Evolutionary conservation across 2,888 invertebrate genomes (phyloP), one percentile per base, ranked within the genome.

Genomic region (Parapristionchus giblindavisi): DNA sequence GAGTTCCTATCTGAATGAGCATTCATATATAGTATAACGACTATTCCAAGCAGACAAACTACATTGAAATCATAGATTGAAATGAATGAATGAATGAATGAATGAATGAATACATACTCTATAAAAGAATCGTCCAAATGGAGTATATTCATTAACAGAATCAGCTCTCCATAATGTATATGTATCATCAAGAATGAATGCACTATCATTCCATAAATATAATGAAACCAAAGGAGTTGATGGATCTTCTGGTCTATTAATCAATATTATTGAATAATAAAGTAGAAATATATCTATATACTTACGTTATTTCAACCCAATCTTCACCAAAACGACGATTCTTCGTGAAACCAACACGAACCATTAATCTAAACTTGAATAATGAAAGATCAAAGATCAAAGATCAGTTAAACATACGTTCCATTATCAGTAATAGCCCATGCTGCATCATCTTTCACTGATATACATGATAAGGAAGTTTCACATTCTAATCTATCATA

Each of bases 311-410:
- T 32, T 58, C 36, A 1, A 72, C 60, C 72, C 72, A 72, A 60
- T 72, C 72, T 60, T 72, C 72, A 8, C 72, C 72, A 43, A 72
- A 72, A 32, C 43, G 40, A 17, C 58, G 58, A 60, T 72, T 72
- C 48, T 48, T 40, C 40, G 72, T 72, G 60, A 38, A 72, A 5
- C 72, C 72, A n/a, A 72, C 72, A n/a, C 72, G 72, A 21, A 60
- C 72, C 27, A 72, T 34, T 1, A 72, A 48, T 32, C 60, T 72
- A 32, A 14, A 70, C 24, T 32, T 43, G 51, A 32, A 17, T 4
- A 21, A 27, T 66, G 34, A 70, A 11, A n/a, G n/a, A 27, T 36
- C 38, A 2, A 24, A 27, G n/a, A 1, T 54, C 27, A 21, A 24
- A 21, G 6, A 51, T 8, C 11, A 24, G 11, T n/a, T 38, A 11